Conservation (phyloP, 2,797 vertebrate species). For the Acipenser oxyrinchus region DNA sequence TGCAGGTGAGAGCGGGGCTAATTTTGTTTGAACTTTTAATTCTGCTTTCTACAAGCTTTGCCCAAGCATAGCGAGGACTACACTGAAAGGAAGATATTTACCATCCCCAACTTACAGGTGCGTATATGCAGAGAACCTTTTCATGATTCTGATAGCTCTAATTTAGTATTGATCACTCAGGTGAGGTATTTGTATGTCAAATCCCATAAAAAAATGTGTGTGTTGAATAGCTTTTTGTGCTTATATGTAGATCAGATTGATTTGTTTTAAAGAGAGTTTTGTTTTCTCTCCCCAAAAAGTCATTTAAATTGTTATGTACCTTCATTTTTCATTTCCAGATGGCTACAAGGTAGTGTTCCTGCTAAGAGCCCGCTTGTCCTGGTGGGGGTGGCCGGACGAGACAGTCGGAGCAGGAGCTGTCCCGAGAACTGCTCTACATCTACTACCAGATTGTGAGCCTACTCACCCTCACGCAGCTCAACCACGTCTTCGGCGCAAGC, state of each 20-base stretch:
- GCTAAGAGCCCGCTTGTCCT: slow-evolving; percentile 85
- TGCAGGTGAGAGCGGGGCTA: slow-evolving; percentile 61
- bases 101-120: no score
- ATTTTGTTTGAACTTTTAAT: neutral
- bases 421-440: slow-evolving; percentile 89
- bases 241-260: neutral
- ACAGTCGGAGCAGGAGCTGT: slow-evolving; percentile 85
- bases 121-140: neutral
- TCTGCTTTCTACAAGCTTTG: neutral
- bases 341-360: slow-evolving; percentile 93
- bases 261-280: neutral
- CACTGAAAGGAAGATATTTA: no score
- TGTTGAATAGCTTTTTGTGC: neutral
- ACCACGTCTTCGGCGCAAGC: slow-evolving; percentile 89
- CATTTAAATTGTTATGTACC: neutral
- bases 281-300: neutral
- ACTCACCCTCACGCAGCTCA: slow-evolving; percentile 88
- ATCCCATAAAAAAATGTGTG: no score
- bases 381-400: slow-evolving; percentile 81
- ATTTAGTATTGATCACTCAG: no score
- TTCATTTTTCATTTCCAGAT: slow-evolving; percentile 51
- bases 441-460: slow-evolving; percentile 97
- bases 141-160: neutral
- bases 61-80: neutral
- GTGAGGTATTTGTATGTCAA: no score